phyloP scores from a whole-genome alignment of 2,888 invertebrate species.

The Apomyelois bistriatella region DNA sequence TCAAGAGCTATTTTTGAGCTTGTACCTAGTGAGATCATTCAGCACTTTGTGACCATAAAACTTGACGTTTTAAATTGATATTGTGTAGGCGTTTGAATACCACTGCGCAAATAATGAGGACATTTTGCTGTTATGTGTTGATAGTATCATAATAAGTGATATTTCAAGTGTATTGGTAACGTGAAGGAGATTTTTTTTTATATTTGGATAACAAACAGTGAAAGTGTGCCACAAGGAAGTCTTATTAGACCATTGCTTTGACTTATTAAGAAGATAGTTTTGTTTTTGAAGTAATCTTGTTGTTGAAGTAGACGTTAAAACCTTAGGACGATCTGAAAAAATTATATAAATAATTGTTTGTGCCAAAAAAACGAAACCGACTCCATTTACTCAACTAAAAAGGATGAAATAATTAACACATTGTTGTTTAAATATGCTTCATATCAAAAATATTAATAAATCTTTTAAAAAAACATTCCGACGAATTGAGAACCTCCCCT shows the following conservation, averaged over 20 bases:
- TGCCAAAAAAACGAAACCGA: too few species aligned
- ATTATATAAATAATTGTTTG: too few species aligned
- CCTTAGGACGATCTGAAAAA: neutral
- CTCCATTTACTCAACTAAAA: too few species aligned
- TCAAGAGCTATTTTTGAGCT: conserved; percentile 12
- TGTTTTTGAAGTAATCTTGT: too few species aligned
- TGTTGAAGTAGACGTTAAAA: too few species aligned
- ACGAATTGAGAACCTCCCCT: too few species aligned
- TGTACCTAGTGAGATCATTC: conserved; percentile 13
- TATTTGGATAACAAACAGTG: neutral
- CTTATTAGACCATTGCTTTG: too few species aligned
- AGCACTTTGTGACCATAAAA: conserved; percentile 13
- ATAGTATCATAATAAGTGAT: neutral
- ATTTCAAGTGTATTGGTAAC: neutral
- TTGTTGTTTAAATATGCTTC: too few species aligned
- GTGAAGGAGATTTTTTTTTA: neutral
- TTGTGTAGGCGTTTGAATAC: conserved; percentile 9
- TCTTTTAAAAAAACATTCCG: too few species aligned
- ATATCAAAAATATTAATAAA: too few species aligned
- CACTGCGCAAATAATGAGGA: neutral
- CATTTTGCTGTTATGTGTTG: neutral
- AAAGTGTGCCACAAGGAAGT: neutral
- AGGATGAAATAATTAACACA: too few species aligned
- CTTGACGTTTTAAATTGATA: conserved; percentile 18
- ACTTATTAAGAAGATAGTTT: too few species aligned